Evolutionary conservation across 2,888 invertebrate species (phyloP).

Genomic region (Piscicola geometra): DNA sequence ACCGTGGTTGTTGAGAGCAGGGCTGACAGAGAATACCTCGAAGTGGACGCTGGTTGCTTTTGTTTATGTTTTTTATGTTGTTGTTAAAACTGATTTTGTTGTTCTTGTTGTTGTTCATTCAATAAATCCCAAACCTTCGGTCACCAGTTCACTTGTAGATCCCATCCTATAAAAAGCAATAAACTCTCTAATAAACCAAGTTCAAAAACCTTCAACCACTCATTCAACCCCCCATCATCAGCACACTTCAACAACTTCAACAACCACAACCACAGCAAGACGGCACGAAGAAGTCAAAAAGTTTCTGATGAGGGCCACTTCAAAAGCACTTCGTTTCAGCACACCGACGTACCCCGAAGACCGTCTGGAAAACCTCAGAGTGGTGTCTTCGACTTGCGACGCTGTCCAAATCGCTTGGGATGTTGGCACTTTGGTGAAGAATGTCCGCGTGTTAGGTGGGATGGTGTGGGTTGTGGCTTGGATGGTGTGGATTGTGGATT

Average conservation of each 20-base stretch:
- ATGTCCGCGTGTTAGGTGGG: neutral
- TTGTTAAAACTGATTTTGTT: too few species aligned
- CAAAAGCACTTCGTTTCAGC: constrained; percentile 50
- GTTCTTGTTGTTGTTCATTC: too few species aligned
- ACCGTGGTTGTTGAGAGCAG: constrained; percentile 55
- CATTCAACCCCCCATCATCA: too few species aligned
- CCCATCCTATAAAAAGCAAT: neutral
- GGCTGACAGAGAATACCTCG: constrained; percentile 52
- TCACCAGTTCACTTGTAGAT: too few species aligned
- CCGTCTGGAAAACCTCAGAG: constrained; percentile 51
- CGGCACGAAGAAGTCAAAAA: constrained; percentile 44
- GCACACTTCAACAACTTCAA: neutral
- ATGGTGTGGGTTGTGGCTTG: neutral
- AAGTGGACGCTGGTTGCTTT: too few species aligned
- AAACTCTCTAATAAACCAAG: neutral
- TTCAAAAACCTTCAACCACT: neutral
- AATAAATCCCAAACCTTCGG: too few species aligned
- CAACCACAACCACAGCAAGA: neutral
- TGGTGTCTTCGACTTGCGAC: constrained; percentile 52
- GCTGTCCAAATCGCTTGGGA: constrained; percentile 54
- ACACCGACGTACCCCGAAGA: constrained; percentile 53
- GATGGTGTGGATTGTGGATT: too few species aligned
- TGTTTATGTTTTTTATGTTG: too few species aligned
- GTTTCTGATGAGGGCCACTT: constrained; percentile 53
- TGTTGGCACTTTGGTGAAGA: constrained; percentile 43